Evolutionary conservation across 2,797 vertebrate species (phyloP).

Genomic region (Myiotriccus ornatus): DNA sequence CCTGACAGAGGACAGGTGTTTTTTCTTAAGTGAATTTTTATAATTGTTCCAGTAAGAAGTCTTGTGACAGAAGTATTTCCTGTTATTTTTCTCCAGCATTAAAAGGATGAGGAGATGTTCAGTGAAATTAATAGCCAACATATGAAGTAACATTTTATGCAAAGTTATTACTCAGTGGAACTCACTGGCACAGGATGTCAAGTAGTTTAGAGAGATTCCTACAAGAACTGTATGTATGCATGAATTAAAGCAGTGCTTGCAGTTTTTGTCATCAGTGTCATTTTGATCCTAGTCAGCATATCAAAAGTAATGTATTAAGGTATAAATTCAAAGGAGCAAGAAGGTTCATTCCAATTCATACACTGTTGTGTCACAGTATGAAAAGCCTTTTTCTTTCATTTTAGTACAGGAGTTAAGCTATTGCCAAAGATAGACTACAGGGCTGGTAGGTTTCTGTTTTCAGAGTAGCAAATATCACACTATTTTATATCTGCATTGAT

Average conservation of each 20-base stretch:
- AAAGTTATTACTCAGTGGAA: slow-evolving; percentile 6
- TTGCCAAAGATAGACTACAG: neutral
- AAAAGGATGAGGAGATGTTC: neutral
- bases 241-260: slow-evolving; percentile 26
- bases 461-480: neutral
- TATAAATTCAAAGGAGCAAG: neutral
- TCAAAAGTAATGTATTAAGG: neutral
- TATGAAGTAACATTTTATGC: neutral
- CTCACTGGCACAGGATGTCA: neutral
- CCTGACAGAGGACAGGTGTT: neutral
- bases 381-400: slow-evolving; percentile 39
- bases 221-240: neutral
- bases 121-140: slow-evolving; percentile 47
- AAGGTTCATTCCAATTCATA: neutral
- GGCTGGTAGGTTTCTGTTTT: neutral
- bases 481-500: neutral
- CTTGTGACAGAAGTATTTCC: neutral
- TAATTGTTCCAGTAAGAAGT: neutral
- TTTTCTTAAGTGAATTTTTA: neutral
- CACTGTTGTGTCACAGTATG: neutral
- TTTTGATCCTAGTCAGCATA: slow-evolving; percentile 20
- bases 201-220: slow-evolving; percentile 1
- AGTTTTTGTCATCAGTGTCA: neutral
- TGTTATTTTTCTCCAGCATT: slow-evolving; percentile 1
- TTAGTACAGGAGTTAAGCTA: neutral